Conservation (phyloP, 2,113 vertebrate species). For the Amblyopsis rosae region DNA sequence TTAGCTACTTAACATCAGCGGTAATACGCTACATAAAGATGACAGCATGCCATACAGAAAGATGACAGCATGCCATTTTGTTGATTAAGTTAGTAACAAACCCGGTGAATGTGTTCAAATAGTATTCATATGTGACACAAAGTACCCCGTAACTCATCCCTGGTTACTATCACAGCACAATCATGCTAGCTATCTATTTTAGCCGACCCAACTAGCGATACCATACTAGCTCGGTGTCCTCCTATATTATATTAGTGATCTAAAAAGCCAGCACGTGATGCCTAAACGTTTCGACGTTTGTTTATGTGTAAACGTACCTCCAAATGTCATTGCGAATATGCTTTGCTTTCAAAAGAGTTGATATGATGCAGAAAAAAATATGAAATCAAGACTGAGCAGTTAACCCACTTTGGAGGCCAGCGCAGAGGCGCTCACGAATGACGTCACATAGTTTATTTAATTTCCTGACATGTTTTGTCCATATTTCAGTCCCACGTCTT, state of each 20-base stretch:
- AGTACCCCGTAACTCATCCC: slow-evolving; percentile 4
- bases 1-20: slow-evolving; percentile 33
- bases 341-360: slow-evolving; percentile 35
- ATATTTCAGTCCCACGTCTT: too few relatives aligned
- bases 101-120: neutral
- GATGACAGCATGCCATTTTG: slow-evolving; percentile 28
- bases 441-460: slow-evolving; percentile 59
- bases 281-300: neutral
- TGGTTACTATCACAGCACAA: slow-evolving; percentile 30
- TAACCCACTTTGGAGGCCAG: slow-evolving; percentile 79
- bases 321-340: slow-evolving; percentile 74
- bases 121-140: neutral
- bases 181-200: slow-evolving; percentile 47
- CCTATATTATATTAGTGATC: slow-evolving; percentile 21
- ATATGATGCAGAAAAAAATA: slow-evolving; percentile 45
- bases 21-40: neutral
- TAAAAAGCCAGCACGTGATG: slow-evolving; percentile 7
- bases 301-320: slow-evolving; percentile 63
- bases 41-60: slow-evolving; percentile 13
- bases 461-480: too few relatives aligned
- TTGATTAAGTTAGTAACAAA: neutral
- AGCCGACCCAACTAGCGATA: slow-evolving; percentile 48
- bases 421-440: slow-evolving; percentile 74
- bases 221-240: slow-evolving; percentile 42
- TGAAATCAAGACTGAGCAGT: slow-evolving; percentile 72